phyloP scores from a whole-genome alignment of 2,888 invertebrate species.

The Keiferia lycopersicella region DNA sequence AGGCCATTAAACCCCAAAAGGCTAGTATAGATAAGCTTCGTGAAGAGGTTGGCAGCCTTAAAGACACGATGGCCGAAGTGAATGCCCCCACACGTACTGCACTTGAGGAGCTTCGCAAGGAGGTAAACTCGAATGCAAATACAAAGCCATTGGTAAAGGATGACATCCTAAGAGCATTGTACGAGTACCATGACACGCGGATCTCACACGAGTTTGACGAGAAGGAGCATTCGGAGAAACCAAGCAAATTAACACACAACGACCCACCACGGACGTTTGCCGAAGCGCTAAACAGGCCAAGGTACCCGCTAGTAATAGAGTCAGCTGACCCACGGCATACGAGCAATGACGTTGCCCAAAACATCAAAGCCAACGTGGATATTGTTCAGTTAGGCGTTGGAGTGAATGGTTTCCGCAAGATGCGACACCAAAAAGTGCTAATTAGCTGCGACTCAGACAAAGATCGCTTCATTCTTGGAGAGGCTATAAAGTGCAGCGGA shows the following conservation, averaged over 20 bases:
- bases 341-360: neutral
- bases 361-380: neutral
- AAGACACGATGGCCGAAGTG: too few relatives aligned
- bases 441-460: constrained; percentile 7
- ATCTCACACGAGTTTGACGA: too few relatives aligned
- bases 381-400: neutral
- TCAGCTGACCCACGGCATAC: neutral
- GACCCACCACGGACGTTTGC: neutral
- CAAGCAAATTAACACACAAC: neutral
- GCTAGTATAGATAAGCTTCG: too few relatives aligned
- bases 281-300: neutral
- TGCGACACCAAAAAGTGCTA: constrained; percentile 1
- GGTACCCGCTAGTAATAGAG: neutral
- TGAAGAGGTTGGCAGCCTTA: too few relatives aligned
- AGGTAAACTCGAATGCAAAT: too few relatives aligned
- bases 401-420: neutral
- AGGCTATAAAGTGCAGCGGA: neutral
- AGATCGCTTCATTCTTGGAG: constrained; percentile 11
- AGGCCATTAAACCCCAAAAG: too few relatives aligned
- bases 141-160: too few relatives aligned
- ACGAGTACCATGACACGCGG: too few relatives aligned
- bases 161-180: too few relatives aligned
- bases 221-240: neutral
- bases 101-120: too few relatives aligned
- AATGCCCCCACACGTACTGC: too few relatives aligned